These are phyloP conservation scores for Sciurus vulgaris DNA, from an alignment of 2,797 vertebrate genomes.

Conservation along the genomic window DNA sequence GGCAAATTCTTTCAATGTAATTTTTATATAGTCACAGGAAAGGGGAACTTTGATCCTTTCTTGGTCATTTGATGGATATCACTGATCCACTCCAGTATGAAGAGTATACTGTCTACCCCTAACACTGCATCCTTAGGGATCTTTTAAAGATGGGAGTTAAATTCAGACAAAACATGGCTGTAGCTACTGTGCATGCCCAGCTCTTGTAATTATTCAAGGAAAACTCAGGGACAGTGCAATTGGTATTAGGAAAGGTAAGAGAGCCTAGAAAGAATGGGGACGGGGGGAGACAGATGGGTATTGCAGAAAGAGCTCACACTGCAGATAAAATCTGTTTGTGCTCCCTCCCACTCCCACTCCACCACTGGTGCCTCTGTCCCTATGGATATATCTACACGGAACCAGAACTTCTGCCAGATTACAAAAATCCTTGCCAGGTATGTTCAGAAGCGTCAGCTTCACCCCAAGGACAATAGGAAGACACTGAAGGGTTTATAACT, in stretches of 20 bases:
- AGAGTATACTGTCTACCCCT: background rate
- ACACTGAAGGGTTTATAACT: background rate
- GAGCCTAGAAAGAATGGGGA: background rate
- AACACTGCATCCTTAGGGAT: background rate
- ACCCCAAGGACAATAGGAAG: background rate
- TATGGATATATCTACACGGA: background rate
- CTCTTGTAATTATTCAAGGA: background rate
- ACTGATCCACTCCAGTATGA: background rate
- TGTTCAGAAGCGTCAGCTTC: background rate
- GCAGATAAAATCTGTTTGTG: slow-evolving; percentile 8
- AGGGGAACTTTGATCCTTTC: background rate
- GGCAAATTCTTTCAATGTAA: background rate
- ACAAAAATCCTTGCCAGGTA: background rate
- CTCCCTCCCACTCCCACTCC: too few species aligned
- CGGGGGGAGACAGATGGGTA: background rate
- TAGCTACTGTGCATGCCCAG: background rate
- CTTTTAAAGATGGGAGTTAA: background rate
- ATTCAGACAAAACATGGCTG: background rate
- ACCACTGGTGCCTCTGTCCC: background rate
- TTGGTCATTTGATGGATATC: background rate
- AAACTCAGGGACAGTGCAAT: background rate
- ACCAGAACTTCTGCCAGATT: background rate
- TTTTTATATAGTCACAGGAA: background rate
- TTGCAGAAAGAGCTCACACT: background rate
- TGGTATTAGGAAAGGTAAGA: background rate